Evolutionary conservation across 2,888 invertebrate genomes (phyloP).

Genomic region (Caenorhabditis afra): DNA sequence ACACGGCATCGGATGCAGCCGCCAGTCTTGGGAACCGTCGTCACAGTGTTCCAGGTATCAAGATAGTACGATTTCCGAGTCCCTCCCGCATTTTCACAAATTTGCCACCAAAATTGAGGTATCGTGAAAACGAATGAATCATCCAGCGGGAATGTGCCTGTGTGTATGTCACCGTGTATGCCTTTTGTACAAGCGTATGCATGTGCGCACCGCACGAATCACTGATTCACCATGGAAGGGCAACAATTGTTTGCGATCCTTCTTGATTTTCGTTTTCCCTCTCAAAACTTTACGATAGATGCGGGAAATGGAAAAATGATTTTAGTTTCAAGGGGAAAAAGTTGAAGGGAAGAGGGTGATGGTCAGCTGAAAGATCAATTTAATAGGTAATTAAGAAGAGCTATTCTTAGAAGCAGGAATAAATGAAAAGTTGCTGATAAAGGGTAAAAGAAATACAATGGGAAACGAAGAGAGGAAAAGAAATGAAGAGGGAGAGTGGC

Average conservation of each 20-base stretch:
- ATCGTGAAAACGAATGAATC: conserved; percentile 30
- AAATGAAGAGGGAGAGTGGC: conserved; percentile 1
- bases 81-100: no score
- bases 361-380: background rate
- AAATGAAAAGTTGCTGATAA: conserved; percentile 14
- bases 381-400: conserved; percentile 14
- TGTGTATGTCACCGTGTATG: background rate
- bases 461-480: conserved; percentile 2
- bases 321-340: conserved; percentile 1
- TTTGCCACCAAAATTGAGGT: background rate
- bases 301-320: no score
- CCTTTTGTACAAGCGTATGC: conserved; percentile 20
- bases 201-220: conserved; percentile 41
- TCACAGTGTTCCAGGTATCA: conserved; percentile 58
- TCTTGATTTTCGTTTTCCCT: conserved; percentile 35
- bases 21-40: conserved; percentile 29
- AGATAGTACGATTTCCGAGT: no score
- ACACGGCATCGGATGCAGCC: background rate
- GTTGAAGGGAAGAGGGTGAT: background rate
- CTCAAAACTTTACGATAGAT: conserved; percentile 40
- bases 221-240: conserved; percentile 57
- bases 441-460: background rate
- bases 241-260: conserved; percentile 49
- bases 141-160: conserved; percentile 13
- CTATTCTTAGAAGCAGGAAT: conserved; percentile 16